phyloP scores from a whole-genome alignment of 2,797 vertebrate genomes.

The Cacajao melanocephalus region DNA sequence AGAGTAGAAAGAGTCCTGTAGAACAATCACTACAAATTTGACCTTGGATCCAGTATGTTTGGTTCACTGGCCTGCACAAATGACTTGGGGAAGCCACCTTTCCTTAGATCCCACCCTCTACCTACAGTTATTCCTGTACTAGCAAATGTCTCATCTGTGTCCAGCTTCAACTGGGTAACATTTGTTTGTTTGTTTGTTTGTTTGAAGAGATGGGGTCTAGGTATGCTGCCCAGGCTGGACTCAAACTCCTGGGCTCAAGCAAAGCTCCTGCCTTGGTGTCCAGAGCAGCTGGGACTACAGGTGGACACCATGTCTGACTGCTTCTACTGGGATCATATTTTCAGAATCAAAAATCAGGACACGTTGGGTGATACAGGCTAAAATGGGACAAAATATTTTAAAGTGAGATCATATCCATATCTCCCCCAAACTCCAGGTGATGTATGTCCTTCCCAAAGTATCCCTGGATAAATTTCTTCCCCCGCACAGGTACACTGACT shows the following conservation, averaged over 20 bases:
- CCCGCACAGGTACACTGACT: neutral
- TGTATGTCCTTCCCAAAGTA: neutral
- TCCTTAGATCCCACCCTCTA: neutral
- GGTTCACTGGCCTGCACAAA: neutral
- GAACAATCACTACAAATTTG: too few species aligned
- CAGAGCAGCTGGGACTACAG: neutral
- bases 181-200: too few species aligned
- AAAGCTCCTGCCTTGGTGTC: neutral
- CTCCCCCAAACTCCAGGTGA: neutral
- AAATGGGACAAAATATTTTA: neutral
- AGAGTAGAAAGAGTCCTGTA: neutral
- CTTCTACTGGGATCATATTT: neutral
- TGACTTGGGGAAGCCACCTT: neutral
- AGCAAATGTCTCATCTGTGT: neutral
- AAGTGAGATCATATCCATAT: neutral
- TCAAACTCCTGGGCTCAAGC: neutral
- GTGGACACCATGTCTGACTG: neutral
- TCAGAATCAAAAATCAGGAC: neutral
- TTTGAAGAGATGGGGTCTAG: neutral
- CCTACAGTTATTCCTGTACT: neutral
- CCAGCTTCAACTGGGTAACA: neutral
- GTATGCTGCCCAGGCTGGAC: neutral
- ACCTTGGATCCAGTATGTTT: neutral
- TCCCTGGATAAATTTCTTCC: neutral
- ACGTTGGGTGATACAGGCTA: neutral